phyloP scores from a whole-genome alignment of 2,888 invertebrate species.

The Noctuana brunneofusca region DNA sequence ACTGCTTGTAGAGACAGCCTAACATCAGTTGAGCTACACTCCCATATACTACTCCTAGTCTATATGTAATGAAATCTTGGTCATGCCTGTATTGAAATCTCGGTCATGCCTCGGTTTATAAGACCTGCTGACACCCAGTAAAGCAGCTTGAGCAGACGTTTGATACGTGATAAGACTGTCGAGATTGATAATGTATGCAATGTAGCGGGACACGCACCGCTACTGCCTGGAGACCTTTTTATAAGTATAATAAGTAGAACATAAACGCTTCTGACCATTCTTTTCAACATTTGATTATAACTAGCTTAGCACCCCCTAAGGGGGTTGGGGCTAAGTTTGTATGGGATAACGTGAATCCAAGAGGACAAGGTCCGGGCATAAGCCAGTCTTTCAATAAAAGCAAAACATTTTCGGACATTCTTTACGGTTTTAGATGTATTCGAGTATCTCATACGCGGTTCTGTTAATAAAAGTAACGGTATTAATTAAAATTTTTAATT shows the following conservation, averaged over 20 bases:
- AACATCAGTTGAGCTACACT: no score
- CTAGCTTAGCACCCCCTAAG: no score
- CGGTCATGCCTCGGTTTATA: background rate
- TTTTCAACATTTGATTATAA: no score
- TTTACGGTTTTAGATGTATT: background rate
- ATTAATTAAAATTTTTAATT: background rate
- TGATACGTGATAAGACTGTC: slow-evolving; percentile 63
- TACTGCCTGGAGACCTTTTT: background rate
- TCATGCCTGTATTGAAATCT: background rate
- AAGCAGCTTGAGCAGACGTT: slow-evolving; percentile 39
- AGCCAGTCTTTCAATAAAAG: no score
- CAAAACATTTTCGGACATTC: no score
- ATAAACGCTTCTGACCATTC: no score
- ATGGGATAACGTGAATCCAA: no score
- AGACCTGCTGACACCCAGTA: background rate
- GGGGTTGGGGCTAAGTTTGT: no score
- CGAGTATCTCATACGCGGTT: background rate
- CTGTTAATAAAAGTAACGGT: slow-evolving; percentile 1
- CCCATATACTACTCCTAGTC: no score
- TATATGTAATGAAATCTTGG: no score
- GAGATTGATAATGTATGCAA: slow-evolving; percentile 46
- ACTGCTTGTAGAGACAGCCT: no score
- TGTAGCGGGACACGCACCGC: slow-evolving; percentile 45
- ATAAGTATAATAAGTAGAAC: background rate
- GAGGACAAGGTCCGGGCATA: no score